Base-by-base conservation (phyloP, 1,140 invertebrate genomes). In the Hylyphantes graminicola region DNA sequence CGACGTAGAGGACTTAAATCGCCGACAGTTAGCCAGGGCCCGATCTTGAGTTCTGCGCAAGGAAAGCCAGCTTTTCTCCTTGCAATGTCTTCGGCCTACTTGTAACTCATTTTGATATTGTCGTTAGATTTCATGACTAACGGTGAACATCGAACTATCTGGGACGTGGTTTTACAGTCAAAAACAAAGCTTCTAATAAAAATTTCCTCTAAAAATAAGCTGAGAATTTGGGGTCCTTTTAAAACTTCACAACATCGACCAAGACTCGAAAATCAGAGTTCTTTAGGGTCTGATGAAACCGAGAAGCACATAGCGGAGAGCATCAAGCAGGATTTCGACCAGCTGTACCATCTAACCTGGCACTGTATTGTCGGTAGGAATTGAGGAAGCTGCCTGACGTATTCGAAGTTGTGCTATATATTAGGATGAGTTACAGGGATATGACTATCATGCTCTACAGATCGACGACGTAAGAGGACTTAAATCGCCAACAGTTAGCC, bases 261-360 rank as follows among this genome's bases (percentile, higher is more conserved):
- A n/a, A n/a, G n/a, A n/a, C n/a, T n/a, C n/a, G n/a, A n/a, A n/a
- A n/a, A n/a, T n/a, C n/a, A n/a, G n/a, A n/a, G n/a, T n/a, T n/a
- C n/a, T n/a, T n/a, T n/a, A n/a, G n/a, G n/a, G n/a, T n/a, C 87
- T 35, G 87, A 87, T 21, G 85, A 82, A 2, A 87, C 87, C 0
- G 87, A 88, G 77, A 88, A 88, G 35, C 87, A 87, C 50, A 87
- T 88, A 0, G 87, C 87, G 0, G 87, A 88, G 70, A 87, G 86
- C 78, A 87, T 88, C 51, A 88, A 88, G 63, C 87, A 88, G 82
- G 87, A 88, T 70, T 88, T 88, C 63, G 87, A 88, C 82, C 81
- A 87, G 21, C 12, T 87, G 17, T 88, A 87, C 61, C 63, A 86
- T 13, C 87, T 87, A 13, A 88, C 87, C 7, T 88, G 87, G 87